Conservation (phyloP, 2,797 vertebrate species). For the Eulemur mongoz region DNA sequence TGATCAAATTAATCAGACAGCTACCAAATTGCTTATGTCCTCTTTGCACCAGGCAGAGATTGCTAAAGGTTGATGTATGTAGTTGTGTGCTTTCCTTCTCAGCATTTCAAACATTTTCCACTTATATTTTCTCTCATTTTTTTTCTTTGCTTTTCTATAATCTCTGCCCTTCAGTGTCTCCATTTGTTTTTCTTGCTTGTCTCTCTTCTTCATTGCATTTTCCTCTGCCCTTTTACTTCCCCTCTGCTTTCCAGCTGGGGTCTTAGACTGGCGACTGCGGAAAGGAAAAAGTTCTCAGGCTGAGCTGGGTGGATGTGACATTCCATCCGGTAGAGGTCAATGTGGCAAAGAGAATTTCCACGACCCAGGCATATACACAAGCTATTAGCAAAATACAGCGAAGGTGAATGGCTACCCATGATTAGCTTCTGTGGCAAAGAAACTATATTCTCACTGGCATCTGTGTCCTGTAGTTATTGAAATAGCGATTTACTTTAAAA, state of each 20-base stretch:
- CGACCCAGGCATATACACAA: rapidly evolving
- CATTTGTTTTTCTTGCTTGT: background rate
- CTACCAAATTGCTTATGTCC: too few species aligned
- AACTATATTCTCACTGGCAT: background rate
- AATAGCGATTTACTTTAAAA: background rate
- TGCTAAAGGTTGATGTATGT: background rate
- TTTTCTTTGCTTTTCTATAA: background rate
- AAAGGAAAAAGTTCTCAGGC: background rate
- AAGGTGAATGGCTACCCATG: too few species aligned
- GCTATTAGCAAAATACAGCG: background rate
- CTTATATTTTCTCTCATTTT: too few species aligned
- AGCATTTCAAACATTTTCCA: too few species aligned
- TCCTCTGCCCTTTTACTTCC: background rate
- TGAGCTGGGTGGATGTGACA: background rate
- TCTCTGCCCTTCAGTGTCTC: too few species aligned
- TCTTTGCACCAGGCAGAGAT: background rate
- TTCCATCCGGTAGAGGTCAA: slow-evolving; percentile 51
- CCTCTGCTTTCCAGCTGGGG: background rate
- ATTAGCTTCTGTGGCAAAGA: background rate
- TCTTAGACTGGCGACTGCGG: background rate
- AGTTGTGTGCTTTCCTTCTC: background rate
- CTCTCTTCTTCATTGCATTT: too few species aligned
- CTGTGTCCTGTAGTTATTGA: background rate
- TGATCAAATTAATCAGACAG: background rate
- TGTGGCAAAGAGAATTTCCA: slow-evolving; percentile 20